Base-by-base conservation (phyloP, 2,113 vertebrate genomes). In the Grus americana region DNA sequence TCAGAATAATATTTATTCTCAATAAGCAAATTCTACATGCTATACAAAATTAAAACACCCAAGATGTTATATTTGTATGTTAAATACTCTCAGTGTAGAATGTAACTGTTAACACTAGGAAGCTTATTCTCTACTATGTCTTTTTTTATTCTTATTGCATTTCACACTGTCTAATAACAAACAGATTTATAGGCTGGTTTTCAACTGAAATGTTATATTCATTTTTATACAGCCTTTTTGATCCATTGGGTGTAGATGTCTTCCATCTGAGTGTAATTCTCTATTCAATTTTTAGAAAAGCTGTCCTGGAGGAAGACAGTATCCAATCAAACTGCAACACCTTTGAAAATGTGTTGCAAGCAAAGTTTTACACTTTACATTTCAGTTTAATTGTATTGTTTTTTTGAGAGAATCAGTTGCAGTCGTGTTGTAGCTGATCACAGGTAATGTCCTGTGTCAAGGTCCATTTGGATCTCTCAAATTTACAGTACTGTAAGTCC, bases 61-160 rank as follows among this genome's bases (percentile, higher is more conserved):
- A 67, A 2, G 4, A 34, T 57, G 8, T 73, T 57, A 24, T 36
- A 36, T 61, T 90, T 59, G 2, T 38, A 6, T 44, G 18, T 38
- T 61, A 44, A 76, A 52, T 52, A 30, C 5, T 79, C 12, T 79
- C 24, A 44, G 6, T 54, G 3, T 86, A n/a, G 21, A 88, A 57
- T 7, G 4, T 24, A 82, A 23, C 16, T 0, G 0, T n/a, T n/a
- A 34, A n/a, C 6, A 17, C 29, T 58, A 63, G 19, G 34, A 83
- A 38, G 1, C 12, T n/a, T 76, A 58, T n/a, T 80, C 19, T 9
- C 20, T 10, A 18, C 26, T 42, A n/a, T 26, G 2, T 27, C 26
- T 21, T 7, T 82, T 84, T 34, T 76, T 75, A 55, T 55, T 85
- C 38, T 23, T 49, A 57, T 36, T 52, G 3, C 20, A 59, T 61